A percentile compares a stretch with the other conserved stretches of the same genome.
Evolutionary conservation across 2,113 vertebrate genomes (phyloP).

Genomic region (Brachyhypopomus gauderio): DNA sequence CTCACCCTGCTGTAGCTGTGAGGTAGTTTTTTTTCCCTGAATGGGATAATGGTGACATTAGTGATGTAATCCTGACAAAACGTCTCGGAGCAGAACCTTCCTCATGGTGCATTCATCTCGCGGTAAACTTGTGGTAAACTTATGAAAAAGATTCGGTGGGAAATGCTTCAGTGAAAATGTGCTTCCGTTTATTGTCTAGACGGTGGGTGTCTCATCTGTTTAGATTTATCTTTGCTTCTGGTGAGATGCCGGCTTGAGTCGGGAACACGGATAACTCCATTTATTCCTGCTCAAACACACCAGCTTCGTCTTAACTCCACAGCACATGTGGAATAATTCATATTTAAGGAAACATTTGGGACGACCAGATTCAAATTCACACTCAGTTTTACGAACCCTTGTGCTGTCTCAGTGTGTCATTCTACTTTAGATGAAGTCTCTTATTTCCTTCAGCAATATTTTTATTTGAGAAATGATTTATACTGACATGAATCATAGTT

Average conservation of each 20-base stretch:
- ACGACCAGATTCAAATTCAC: not conserved
- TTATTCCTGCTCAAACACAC: slow-evolving; percentile 4
- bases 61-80: slow-evolving; percentile 33
- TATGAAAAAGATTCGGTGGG: not conserved
- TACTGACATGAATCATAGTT: not conserved
- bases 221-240: too few relatives aligned
- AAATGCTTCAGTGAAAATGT: slow-evolving; percentile 11
- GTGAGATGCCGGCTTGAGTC: too few relatives aligned
- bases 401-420: not conserved
- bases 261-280: not conserved
- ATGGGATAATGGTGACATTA: slow-evolving; percentile 7
- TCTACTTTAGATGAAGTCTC: not conserved
- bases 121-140: not conserved
- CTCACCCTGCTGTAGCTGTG: slow-evolving; percentile 5
- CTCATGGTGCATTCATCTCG: not conserved
- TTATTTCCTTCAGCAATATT: not conserved
- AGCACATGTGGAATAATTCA: slow-evolving; percentile 17
- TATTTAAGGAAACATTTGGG: not conserved
- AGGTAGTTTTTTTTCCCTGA: not conserved
- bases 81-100: not conserved
- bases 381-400: not conserved
- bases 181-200: slow-evolving; percentile 38
- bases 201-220: not conserved
- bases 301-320: not conserved
- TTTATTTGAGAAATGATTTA: not conserved